These are phyloP conservation scores for Remorina albescens DNA, from an alignment of 2,797 vertebrate genomes.

Conservation along the genomic window DNA sequence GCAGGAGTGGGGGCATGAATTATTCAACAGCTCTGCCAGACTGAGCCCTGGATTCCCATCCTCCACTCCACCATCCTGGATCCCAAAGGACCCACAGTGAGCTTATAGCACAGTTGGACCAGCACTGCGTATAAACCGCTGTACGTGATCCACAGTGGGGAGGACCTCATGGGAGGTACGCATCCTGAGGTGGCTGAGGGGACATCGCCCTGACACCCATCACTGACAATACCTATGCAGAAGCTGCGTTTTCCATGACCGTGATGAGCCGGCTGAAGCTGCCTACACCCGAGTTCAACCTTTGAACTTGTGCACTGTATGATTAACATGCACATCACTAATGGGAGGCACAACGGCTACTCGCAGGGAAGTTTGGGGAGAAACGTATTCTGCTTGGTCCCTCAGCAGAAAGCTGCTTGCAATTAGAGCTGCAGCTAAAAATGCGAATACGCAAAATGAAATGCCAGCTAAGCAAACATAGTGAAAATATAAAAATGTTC, in stretches of 20 bases:
- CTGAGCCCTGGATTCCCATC: constrained; percentile 74
- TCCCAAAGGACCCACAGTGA: constrained; percentile 60
- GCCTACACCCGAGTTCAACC: neutral
- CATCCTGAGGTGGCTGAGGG: constrained; percentile 19
- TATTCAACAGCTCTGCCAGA: constrained; percentile 74
- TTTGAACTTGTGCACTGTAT: constrained; percentile 5
- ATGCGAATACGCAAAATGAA: constrained; percentile 49
- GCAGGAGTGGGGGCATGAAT: constrained; percentile 76
- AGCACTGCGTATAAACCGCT: constrained; percentile 22
- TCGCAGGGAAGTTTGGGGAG: neutral
- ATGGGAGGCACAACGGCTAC: neutral
- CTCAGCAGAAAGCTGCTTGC: constrained; percentile 18
- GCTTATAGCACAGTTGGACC: constrained; percentile 54
- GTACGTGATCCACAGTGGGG: constrained; percentile 1
- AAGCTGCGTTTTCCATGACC: neutral
- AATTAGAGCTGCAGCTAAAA: constrained; percentile 35
- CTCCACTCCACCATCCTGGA: constrained; percentile 63
- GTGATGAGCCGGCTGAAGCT: neutral
- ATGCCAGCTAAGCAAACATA: constrained; percentile 7
- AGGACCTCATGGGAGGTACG: constrained; percentile 7
- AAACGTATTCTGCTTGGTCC: constrained; percentile 33
- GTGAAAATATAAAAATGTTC: constrained; percentile 7
- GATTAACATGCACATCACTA: constrained; percentile 3
- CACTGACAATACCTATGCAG: neutral
- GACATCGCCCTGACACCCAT: neutral